These are phyloP conservation scores for Netelia melanura DNA, from an alignment of 2,888 invertebrate species.

Conservation along the genomic window DNA sequence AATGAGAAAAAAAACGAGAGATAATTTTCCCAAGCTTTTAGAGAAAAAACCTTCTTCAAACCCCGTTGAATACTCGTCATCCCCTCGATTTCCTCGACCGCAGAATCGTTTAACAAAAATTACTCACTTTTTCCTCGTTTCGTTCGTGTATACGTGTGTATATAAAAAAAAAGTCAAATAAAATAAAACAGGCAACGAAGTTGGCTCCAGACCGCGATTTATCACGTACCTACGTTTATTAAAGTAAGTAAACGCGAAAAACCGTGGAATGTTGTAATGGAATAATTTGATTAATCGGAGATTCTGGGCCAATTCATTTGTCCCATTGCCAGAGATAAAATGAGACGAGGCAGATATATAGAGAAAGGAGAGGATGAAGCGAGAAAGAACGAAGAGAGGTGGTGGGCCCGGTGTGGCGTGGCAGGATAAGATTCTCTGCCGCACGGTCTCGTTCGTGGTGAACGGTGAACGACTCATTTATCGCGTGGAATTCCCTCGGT, in stretches of 20 bases:
- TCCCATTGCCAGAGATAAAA: conserved; percentile 33
- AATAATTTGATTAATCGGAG: conserved; percentile 46
- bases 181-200: no score
- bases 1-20: background rate
- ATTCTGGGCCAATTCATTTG: conserved; percentile 53
- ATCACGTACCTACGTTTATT: no score
- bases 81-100: conserved; percentile 13
- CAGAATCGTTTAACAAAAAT: conserved; percentile 5
- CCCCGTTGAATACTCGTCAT: background rate
- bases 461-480: conserved; percentile 59
- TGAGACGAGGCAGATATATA: conserved; percentile 29
- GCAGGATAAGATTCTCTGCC: conserved; percentile 30
- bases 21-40: background rate
- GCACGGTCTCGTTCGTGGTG: conserved; percentile 12
- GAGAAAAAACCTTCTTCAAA: background rate
- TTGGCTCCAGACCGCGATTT: no score
- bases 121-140: background rate
- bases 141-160: no score
- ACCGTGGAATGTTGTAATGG: conserved; percentile 25
- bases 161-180: no score
- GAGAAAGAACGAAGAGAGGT: conserved; percentile 11
- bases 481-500: conserved; percentile 40
- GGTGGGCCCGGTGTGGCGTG: background rate
- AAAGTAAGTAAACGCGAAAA: background rate
- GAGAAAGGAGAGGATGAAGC: background rate